Percentiles rank a stretch among this genome's conserved stretches.
phyloP scores from a whole-genome alignment of 2,113 vertebrate species.

The Merops nubicus region DNA sequence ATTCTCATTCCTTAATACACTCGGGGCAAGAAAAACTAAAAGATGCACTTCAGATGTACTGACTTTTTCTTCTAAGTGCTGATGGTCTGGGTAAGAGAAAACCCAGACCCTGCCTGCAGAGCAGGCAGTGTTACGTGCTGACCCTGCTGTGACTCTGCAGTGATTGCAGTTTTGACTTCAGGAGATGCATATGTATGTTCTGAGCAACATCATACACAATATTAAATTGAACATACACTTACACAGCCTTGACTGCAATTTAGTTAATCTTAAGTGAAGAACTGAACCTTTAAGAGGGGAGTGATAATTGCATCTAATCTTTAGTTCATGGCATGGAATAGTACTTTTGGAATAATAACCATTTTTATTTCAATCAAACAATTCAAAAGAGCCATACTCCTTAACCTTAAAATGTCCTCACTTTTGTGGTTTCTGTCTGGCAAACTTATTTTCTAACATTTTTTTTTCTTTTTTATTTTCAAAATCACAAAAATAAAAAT shows the following conservation, averaged over 20 bases:
- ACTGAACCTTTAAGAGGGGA: background rate
- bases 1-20: background rate
- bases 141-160: background rate
- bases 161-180: background rate
- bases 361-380: background rate
- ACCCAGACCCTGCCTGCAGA: background rate
- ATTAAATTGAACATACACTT: background rate
- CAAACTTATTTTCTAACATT: background rate
- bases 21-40: background rate
- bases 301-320: background rate
- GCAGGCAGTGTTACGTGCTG: background rate
- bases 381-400: background rate
- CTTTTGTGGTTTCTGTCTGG: background rate
- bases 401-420: background rate
- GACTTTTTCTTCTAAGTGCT: background rate
- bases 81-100: background rate
- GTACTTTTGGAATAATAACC: background rate
- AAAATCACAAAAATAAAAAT: background rate
- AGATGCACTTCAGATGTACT: background rate
- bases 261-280: background rate
- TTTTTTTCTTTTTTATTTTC: background rate
- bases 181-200: accelerated
- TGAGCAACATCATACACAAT: background rate
- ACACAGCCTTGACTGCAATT: background rate
- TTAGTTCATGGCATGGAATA: background rate